Percentiles rank a stretch among this genome's conserved stretches.
Conservation (phyloP, 2,113 vertebrate species). For the Acanthochromis polyacanthus region DNA sequence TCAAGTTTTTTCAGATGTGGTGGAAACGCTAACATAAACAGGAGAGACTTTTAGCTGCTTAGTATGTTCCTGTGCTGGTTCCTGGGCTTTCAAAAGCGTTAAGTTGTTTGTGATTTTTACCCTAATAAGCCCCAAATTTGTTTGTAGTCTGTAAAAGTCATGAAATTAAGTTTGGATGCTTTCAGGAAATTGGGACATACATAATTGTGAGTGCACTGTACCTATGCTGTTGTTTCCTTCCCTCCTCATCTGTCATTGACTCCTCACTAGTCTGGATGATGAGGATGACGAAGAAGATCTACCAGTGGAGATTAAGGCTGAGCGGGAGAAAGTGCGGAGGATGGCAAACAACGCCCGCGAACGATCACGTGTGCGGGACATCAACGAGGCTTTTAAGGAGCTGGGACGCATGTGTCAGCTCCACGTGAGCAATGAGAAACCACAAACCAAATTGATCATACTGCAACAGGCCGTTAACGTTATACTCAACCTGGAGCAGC, state of each 20-base stretch:
- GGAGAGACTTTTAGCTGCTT: too few relatives aligned
- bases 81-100: too few relatives aligned
- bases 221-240: slow-evolving; percentile 77
- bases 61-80: neutral
- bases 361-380: slow-evolving; percentile 96
- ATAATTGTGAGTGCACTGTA: slow-evolving; percentile 50
- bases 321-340: slow-evolving; percentile 98
- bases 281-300: slow-evolving; percentile 92
- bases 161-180: neutral
- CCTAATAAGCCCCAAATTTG: too few relatives aligned
- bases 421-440: slow-evolving; percentile 98
- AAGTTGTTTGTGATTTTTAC: neutral
- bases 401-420: slow-evolving; percentile 98
- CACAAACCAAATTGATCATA: slow-evolving; percentile 99
- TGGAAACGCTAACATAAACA: too few relatives aligned
- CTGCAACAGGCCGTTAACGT: slow-evolving; percentile 99
- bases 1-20: neutral
- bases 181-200: neutral
- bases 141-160: too few relatives aligned
- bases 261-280: slow-evolving; percentile 87
- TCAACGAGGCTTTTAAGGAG: slow-evolving; percentile 99
- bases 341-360: slow-evolving; percentile 98
- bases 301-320: slow-evolving; percentile 96
- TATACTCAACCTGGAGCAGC: slow-evolving; percentile 99
- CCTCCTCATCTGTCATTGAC: slow-evolving; percentile 71